Base-by-base conservation (phyloP, 2,888 invertebrate species). In the Loripinus fragilis region DNA sequence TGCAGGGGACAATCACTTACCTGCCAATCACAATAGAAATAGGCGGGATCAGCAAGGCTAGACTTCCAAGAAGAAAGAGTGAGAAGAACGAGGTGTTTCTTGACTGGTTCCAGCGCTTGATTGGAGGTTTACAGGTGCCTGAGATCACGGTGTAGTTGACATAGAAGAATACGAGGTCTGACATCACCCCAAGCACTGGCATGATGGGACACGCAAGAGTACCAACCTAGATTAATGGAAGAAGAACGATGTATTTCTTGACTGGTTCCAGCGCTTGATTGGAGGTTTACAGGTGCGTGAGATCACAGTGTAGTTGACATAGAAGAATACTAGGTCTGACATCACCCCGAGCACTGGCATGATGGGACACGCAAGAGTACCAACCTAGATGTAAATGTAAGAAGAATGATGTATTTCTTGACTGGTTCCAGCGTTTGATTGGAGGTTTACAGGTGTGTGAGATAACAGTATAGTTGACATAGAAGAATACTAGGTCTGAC, bases 61-160 rank as follows among this genome's bases (percentile, higher is more conserved):
- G 71, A 23, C 86, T 89, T 12, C 81, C 80, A 25, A 88, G 80
- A 17, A 89, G 80, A 60, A 89, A 85, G 10, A 80, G 74, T 72
- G 87, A 83, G 75, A 89, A 86, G 78, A 90, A 90, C 20, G 83
- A 78, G 25, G 86, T 90, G 74, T 87, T 85, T 30, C 88, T 77
- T 0, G 88, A 86, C 85, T 88, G 91, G 74, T 86, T 88, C 89
- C 89, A 90, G 12, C 90, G 80, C 73, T 90, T 89, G 33, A 85
- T 76, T 2, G 90, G 90, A 23, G 90, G 89, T 66, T 81, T 86
- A 74, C 89, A 89, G 8, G 88, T 89, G 20, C 76, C 35, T 0
- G 75, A 76, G 1, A 90, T 83, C 17, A 88, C 80, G 28, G 69
- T 23, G 64, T 88, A 90, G 79, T 85, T 87, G 12, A 88, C 76